Evolutionary conservation across 2,113 vertebrate genomes (phyloP), one percentile per base, ranked within the genome.

Genomic region (Petromus typicus): DNA sequence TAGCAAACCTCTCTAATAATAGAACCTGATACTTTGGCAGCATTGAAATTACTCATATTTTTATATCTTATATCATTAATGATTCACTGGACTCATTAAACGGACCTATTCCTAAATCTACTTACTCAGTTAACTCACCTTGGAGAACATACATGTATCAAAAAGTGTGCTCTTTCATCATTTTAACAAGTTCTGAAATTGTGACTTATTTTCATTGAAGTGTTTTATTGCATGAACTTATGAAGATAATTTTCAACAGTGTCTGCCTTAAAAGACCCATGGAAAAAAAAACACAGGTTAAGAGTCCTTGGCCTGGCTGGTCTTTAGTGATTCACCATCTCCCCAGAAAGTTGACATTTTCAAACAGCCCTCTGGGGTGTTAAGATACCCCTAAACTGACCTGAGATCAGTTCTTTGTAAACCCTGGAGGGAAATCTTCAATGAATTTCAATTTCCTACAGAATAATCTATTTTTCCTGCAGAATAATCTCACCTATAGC

Each of bases 111-210:
- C 12, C 3, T 23, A 59, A 37, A 23, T 45, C 18, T 48, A 17
- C 12, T 32, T 79, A 63, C 0, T 85, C 83, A 2, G 2, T 45
- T 0, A 45, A 17, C 69, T 61, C 34, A 40, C 20, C 89, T 54
- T 7, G 7, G 88, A 89, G n/a, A 37, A 10, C 17, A 54, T 5
- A 22, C 34, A 37, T 25, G 48, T 22, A 37, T 25, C 57, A 48
- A 76, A 51, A 30, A 13, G 10, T 73, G 5, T 80, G 9, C 1
- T 80, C 30, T 64, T 54, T 57, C 40, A 83, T 84, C 73, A 84
- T 86, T 66, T 88, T 90, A 22, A 45, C 87, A 84, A 56, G 59
- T 84, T 48, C 54, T 69, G 54, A 48, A 82, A 91, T 66, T 48
- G 64, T 17, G 12, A 84, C 66, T 17, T 89, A 8, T 27, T 69